These are phyloP conservation scores for Euproctis similis DNA, from an alignment of 2,888 invertebrate genomes.

Conservation along the genomic window DNA sequence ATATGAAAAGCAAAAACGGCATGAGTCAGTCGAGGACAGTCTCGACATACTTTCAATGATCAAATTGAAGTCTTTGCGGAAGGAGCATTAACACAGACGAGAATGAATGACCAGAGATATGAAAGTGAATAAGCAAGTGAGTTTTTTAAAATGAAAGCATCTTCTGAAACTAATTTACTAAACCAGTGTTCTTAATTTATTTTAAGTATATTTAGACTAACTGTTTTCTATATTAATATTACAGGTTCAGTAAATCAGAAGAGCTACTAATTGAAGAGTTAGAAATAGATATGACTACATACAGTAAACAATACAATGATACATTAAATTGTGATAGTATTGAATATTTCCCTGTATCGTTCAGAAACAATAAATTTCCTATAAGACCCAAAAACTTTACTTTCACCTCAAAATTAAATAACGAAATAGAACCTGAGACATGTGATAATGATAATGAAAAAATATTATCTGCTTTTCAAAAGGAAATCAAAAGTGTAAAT, in stretches of 20 bases:
- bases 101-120: too few species aligned
- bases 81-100: too few species aligned
- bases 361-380: conserved; percentile 66
- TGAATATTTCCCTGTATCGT: conserved; percentile 67
- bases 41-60: too few species aligned
- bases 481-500: conserved; percentile 7
- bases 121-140: too few species aligned
- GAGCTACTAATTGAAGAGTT: conserved; percentile 56
- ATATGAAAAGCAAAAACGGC: too few species aligned
- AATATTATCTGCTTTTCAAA: conserved; percentile 11
- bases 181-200: too few species aligned
- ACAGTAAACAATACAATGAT: conserved; percentile 39
- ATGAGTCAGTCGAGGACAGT: too few species aligned
- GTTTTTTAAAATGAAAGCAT: too few species aligned
- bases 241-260: conserved; percentile 56
- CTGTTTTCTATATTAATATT: conserved; percentile 26
- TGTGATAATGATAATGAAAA: conserved; percentile 8
- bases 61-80: too few species aligned
- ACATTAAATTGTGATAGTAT: conserved; percentile 50
- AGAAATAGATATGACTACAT: conserved; percentile 59
- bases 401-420: conserved; percentile 2
- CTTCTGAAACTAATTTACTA: too few species aligned
- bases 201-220: neutral
- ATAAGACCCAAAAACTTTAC: conserved; percentile 47
- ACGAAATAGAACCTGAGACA: conserved; percentile 5